A percentile compares a stretch with the other conserved stretches of the same genome.
Conservation (phyloP, 2,888 invertebrate genomes). For the Carabus problematicus region DNA sequence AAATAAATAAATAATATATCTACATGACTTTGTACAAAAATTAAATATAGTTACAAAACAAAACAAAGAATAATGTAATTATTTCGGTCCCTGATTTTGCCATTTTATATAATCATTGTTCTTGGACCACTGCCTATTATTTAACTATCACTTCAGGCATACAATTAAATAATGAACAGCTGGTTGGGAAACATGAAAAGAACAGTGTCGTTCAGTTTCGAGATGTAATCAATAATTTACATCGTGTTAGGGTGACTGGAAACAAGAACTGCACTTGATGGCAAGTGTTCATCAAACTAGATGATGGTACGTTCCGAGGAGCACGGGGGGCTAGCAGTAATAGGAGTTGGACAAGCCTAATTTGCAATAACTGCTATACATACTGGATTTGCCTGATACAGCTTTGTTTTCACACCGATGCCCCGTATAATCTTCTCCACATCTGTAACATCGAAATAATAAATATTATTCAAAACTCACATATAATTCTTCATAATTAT, state of each 20-base stretch:
- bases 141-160: slow-evolving; percentile 22
- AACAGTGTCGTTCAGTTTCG: slow-evolving; percentile 34
- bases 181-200: slow-evolving; percentile 24
- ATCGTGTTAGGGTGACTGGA: slow-evolving; percentile 21
- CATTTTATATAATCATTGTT: slow-evolving; percentile 34
- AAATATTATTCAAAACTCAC: slow-evolving; percentile 27
- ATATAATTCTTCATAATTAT: background rate
- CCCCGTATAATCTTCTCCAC: slow-evolving; percentile 81
- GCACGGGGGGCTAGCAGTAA: slow-evolving; percentile 70
- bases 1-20: slow-evolving; percentile 58
- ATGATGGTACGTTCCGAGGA: slow-evolving; percentile 2
- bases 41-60: slow-evolving; percentile 50
- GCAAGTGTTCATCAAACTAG: slow-evolving; percentile 11
- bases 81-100: slow-evolving; percentile 58
- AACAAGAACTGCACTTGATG: slow-evolving; percentile 32
- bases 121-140: slow-evolving; percentile 28
- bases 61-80: slow-evolving; percentile 50
- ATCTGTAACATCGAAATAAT: slow-evolving; percentile 63
- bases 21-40: slow-evolving; percentile 60
- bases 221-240: slow-evolving; percentile 5
- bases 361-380: slow-evolving; percentile 74
- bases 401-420: slow-evolving; percentile 82
- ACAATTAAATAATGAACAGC: slow-evolving; percentile 31
- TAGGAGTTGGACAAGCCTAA: slow-evolving; percentile 78
- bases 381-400: slow-evolving; percentile 77